Evolutionary conservation across 2,888 invertebrate species (phyloP), one percentile per base, ranked within the genome.

Genomic region (Brachyopa scutellaris): DNA sequence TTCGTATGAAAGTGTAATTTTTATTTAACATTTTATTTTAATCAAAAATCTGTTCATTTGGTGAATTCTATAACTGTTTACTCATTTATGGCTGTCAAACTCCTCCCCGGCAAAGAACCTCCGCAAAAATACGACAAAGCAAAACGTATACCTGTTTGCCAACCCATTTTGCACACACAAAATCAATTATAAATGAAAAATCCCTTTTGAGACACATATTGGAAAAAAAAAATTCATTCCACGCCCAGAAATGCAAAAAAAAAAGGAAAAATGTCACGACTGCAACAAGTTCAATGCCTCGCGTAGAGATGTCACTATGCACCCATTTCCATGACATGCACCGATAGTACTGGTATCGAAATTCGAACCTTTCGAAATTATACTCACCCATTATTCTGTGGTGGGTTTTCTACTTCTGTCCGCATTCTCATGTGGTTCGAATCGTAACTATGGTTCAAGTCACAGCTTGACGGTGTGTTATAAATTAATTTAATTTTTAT

Each of bases 281-380:
- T 80, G 80, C 80, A 3, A 80, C 33, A 33, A 31, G 76, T 82
- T 82, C 82, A 66, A 49, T 59, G 53, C 21, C 61, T 82, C 53
- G 21, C 82, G 29, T 72, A 76, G 69, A 82, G 82, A 82, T 82
- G 82, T 82, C 82, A 82, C 77, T 61, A 66, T 77, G 82, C 59
- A 82, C 19, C 62, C n/a, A 17, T 70, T 79, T 23, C 82, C 76
- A 23, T 77, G 76, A 42, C 82, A 82, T 82, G 82, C 82, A 82
- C 76, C 80, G 7, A 13, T 26, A 26, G 11, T 11, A 49, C 23
- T 4, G 45, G 17, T 31, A 61, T 19, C 45, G 55, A 42, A 45
- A 45, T 33, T 62, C n/a, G 42, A 74, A 47, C 57, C 64, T 47
- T 73, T 26, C n/a, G n/a, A n/a, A n/a, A n/a, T n/a, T n/a, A n/a